Evolutionary conservation across 2,888 invertebrate species (phyloP), one percentile per base, ranked within the genome.

Genomic region (Tenthredo livida): DNA sequence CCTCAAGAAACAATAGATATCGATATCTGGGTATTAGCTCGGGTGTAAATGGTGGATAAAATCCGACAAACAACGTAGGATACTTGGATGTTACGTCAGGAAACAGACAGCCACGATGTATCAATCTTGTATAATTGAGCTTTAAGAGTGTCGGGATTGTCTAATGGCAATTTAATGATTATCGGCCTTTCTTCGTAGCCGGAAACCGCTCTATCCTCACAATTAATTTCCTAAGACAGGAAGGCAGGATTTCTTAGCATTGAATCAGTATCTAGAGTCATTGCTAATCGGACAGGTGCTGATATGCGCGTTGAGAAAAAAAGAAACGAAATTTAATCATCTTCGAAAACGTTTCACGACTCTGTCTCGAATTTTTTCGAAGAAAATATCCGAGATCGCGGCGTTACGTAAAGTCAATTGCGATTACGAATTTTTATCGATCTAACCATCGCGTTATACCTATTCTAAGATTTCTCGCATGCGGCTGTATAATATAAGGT

Each of bases 131-230:
- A 50, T 61, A 80, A 80, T 80, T 80, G 37, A 58, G 40, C 61
- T 37, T 40, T 17, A n/a, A 61, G 40, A 40, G 80, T 37, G n/a
- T 61, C 29, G 17, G 61, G 29, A 65, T 25, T n/a, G 67, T 65
- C 83, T 83, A 83, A 83, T 40, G 50, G 61, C 47, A 58, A 47
- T 83, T 83, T 83, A 83, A 70, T 83, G 83, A 83, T 70, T 83
- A 65, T 83, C 83, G 43, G 43, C 72, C 25, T 43, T 73, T 40
- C n/a, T n/a, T n/a, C 72, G 10, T 21, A 21, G 12, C 72, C 72
- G 40, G 43, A 40, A 73, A 43, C 43, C 43, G 6, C 43, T 43
- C 25, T 40, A 40, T 43, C 72, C n/a, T n/a, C 72, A 10, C 43
- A 29, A 73, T 73, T 73, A 37, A 80, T 80, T 40, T 40, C 40